phyloP scores from a whole-genome alignment of 2,888 invertebrate species.

The Parnassius apollo region DNA sequence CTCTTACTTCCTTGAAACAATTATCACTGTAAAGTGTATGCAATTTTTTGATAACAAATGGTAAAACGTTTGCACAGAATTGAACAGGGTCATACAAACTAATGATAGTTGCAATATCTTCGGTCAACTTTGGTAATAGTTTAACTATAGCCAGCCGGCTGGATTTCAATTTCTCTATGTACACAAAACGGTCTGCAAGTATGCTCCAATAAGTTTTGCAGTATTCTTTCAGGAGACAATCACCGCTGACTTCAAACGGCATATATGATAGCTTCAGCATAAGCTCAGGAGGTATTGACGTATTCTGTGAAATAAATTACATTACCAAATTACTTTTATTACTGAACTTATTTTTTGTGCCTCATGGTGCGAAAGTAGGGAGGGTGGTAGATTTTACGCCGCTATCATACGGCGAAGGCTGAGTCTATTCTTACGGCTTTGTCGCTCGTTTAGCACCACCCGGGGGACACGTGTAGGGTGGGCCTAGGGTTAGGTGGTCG shows the following conservation, averaged over 20 bases:
- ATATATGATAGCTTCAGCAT: conserved; percentile 64
- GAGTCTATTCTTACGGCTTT: too few relatives aligned
- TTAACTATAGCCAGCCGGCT: conserved; percentile 47
- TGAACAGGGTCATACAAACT: conserved; percentile 53
- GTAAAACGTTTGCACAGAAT: conserved; percentile 51
- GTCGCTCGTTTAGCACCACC: too few relatives aligned
- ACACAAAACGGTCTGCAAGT: conserved; percentile 54
- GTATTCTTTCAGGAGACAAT: conserved; percentile 52
- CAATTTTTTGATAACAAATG: conserved; percentile 59
- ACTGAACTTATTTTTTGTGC: too few relatives aligned
- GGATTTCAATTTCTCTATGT: conserved; percentile 55
- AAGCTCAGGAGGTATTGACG: conserved; percentile 51
- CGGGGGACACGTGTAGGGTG: too few relatives aligned
- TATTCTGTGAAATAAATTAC: conserved; percentile 47
- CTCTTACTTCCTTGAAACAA: conserved; percentile 43
- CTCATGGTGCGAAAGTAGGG: too few relatives aligned
- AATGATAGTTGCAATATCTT: conserved; percentile 53
- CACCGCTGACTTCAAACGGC: conserved; percentile 56
- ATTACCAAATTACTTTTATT: not conserved
- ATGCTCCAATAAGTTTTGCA: conserved; percentile 68
- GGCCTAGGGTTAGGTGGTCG: too few relatives aligned
- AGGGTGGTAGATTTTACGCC: too few relatives aligned
- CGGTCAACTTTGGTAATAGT: conserved; percentile 53
- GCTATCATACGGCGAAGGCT: too few relatives aligned
- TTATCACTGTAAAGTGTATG: conserved; percentile 49